Conservation (phyloP, 2,888 invertebrate genomes). For the Augiades crinisus region DNA sequence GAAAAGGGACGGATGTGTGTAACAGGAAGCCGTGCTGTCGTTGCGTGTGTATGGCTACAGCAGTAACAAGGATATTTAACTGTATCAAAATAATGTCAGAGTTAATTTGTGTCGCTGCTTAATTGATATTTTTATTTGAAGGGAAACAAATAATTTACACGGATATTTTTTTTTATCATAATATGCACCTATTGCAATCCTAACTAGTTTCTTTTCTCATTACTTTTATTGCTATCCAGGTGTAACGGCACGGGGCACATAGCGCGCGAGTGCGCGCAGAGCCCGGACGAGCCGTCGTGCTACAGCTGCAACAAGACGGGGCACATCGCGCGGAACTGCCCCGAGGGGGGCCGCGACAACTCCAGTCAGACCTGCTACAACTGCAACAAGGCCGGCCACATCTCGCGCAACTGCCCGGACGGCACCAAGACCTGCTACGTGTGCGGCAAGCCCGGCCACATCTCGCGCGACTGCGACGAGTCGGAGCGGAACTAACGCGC, state of each 20-base stretch:
- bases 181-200: too few species aligned
- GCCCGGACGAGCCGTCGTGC: constrained; percentile 91
- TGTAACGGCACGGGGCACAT: constrained; percentile 97
- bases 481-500: constrained; percentile 84
- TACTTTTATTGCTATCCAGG: too few species aligned
- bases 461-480: constrained; percentile 94
- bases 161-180: too few species aligned
- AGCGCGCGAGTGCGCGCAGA: constrained; percentile 95
- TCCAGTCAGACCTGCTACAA: constrained; percentile 93
- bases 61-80: too few species aligned
- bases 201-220: too few species aligned
- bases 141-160: too few species aligned
- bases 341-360: constrained; percentile 86
- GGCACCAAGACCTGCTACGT: constrained; percentile 95
- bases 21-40: too few species aligned
- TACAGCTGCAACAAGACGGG: constrained; percentile 98
- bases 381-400: constrained; percentile 96
- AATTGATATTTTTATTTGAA: too few species aligned
- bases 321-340: constrained; percentile 94
- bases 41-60: too few species aligned
- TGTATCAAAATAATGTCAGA: too few species aligned
- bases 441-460: constrained; percentile 95
- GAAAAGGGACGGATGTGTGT: too few species aligned
- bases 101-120: too few species aligned
- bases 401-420: constrained; percentile 92